Evolutionary conservation across 2,113 vertebrate species (phyloP).

Genomic region (Sakesphorus luctuosus): DNA sequence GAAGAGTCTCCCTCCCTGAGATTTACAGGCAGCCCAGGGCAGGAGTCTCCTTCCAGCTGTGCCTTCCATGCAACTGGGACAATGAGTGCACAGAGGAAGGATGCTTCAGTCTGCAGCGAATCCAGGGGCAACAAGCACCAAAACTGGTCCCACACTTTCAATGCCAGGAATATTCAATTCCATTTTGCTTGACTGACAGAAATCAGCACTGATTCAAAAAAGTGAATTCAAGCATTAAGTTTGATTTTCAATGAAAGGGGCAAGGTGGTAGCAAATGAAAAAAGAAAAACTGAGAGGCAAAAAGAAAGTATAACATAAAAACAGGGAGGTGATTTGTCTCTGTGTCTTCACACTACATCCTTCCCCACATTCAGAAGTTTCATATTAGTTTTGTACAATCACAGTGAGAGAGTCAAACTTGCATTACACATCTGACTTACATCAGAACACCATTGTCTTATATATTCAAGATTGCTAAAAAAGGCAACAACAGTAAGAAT

Average conservation of each 20-base stretch:
- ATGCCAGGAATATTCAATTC: background rate
- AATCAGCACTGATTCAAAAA: background rate
- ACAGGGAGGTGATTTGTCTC: background rate
- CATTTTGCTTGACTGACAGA: background rate
- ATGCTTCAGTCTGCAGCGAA: background rate
- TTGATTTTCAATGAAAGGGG: background rate
- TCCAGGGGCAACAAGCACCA: background rate
- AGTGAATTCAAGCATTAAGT: background rate
- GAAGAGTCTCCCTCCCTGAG: background rate
- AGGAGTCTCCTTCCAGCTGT: background rate
- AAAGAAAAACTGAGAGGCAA: background rate
- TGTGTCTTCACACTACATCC: background rate
- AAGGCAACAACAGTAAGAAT: background rate
- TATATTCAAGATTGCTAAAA: background rate
- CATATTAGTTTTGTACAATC: background rate
- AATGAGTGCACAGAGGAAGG: background rate
- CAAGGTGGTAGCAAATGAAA: background rate
- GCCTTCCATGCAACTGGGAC: background rate
- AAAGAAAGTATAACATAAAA: background rate
- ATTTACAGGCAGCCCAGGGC: background rate
- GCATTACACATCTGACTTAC: background rate
- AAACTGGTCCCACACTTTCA: background rate
- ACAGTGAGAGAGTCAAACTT: background rate
- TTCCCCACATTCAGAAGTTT: background rate
- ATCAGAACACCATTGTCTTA: background rate